Evolutionary conservation across 1,140 invertebrate species (phyloP).

Genomic region (Centruroides sculpturatus): DNA sequence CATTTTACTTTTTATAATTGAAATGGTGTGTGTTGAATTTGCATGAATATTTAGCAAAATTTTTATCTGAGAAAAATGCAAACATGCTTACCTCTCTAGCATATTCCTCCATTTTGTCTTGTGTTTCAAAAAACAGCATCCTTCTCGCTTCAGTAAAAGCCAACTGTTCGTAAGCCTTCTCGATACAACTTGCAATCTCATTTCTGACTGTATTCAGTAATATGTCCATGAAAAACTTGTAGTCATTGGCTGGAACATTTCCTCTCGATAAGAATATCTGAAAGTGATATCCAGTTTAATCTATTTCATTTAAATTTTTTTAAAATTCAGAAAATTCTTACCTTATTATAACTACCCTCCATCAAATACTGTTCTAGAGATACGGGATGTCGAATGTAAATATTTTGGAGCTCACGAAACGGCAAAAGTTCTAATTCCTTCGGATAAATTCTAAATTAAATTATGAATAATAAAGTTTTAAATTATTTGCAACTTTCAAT

Average conservation of each 20-base stretch:
- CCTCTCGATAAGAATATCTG: conserved; percentile 71
- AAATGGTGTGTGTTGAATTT: neutral
- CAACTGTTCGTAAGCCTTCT: conserved; percentile 88
- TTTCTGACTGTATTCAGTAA: conserved; percentile 86
- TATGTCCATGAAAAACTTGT: conserved; percentile 95
- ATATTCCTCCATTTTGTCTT: conserved; percentile 61
- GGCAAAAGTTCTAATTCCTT: conserved; percentile 86
- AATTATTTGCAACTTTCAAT: neutral
- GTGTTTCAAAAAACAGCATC: conserved; percentile 71
- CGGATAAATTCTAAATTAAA: conserved; percentile 3
- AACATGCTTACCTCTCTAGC: conserved; percentile 38
- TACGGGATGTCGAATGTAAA: conserved; percentile 88
- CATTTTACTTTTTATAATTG: neutral
- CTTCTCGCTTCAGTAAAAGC: conserved; percentile 70
- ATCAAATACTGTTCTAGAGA: conserved; percentile 96
- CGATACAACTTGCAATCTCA: conserved; percentile 92
- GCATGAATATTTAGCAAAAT: neutral
- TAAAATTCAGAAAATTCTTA: conserved; percentile 22
- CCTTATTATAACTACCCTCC: conserved; percentile 98
- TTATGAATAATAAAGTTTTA: neutral
- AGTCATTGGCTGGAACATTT: conserved; percentile 90
- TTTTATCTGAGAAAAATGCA: neutral
- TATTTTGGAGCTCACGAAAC: conserved; percentile 81
- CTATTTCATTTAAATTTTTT: too few relatives aligned
- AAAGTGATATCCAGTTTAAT: too few relatives aligned